Percentiles rank a stretch among this genome's conserved stretches.
Evolutionary conservation across 2,888 invertebrate genomes (phyloP).

Genomic region (Urechis unicinctus): DNA sequence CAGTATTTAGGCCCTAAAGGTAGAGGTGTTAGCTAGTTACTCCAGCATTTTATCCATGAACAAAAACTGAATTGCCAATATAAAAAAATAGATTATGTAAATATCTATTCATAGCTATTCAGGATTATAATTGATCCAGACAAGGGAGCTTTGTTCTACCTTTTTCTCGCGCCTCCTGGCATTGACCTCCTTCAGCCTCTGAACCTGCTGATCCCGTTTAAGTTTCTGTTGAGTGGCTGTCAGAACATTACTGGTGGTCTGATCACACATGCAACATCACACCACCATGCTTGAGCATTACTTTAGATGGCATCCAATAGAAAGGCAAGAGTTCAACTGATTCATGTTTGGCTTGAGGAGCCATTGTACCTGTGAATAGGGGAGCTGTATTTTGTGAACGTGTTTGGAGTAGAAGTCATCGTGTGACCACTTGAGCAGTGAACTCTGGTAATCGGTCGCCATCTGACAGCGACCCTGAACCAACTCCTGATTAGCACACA

Average conservation of each 20-base stretch:
- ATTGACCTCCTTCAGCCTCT: slow-evolving; percentile 79
- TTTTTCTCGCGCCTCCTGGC: slow-evolving; percentile 80
- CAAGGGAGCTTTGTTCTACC: too few species aligned
- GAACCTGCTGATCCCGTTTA: slow-evolving; percentile 76
- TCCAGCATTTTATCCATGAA: too few species aligned
- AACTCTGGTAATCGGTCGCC: slow-evolving; percentile 71
- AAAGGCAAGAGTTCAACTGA: background rate
- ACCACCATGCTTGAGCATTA: background rate
- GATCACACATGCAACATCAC: background rate
- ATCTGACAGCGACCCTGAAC: slow-evolving; percentile 74
- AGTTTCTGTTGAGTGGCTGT: slow-evolving; percentile 63
- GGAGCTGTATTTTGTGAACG: slow-evolving; percentile 79
- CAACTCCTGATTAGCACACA: slow-evolving; percentile 64
- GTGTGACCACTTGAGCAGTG: slow-evolving; percentile 74
- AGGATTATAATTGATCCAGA: too few species aligned
- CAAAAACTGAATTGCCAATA: too few species aligned
- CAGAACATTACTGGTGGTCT: background rate
- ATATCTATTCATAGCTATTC: too few species aligned
- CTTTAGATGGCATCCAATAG: background rate
- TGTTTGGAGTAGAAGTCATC: slow-evolving; percentile 69
- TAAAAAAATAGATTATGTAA: too few species aligned
- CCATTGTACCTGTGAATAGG: slow-evolving; percentile 58
- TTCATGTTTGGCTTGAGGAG: slow-evolving; percentile 1
- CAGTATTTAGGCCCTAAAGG: too few species aligned
- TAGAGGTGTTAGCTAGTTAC: too few species aligned